Evolutionary conservation across 2,797 vertebrate species (phyloP).

Genomic region (Chromis chromis): DNA sequence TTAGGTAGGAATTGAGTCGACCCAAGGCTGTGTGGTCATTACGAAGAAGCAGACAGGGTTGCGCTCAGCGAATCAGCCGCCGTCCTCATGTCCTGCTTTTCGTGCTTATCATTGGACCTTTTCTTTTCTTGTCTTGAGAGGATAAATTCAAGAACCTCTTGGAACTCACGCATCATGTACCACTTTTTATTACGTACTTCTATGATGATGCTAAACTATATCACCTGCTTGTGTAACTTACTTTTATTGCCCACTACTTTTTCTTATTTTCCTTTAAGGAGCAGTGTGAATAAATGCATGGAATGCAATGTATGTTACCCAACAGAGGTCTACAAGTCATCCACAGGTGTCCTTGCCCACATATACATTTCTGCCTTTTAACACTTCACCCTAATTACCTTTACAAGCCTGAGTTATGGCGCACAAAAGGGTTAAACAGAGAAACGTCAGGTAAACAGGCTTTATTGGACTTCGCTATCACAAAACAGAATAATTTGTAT

Average conservation of each 20-base stretch:
- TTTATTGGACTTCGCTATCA: constrained; percentile 19
- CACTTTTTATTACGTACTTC: constrained; percentile 11
- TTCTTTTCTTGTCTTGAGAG: no score
- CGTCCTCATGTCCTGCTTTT: no score
- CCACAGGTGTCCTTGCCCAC: neutral
- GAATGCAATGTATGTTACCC: no score
- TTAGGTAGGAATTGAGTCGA: constrained; percentile 30
- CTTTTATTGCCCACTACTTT: neutral
- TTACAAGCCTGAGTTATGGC: neutral
- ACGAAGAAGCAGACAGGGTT: constrained; percentile 10
- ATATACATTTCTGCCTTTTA: neutral
- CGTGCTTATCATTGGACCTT: no score
- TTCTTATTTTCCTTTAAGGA: neutral
- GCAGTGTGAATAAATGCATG: neutral
- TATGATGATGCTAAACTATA: no score
- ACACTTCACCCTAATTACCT: constrained; percentile 15
- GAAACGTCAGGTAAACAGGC: constrained; percentile 3
- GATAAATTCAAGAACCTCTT: neutral
- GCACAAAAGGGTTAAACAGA: constrained; percentile 20
- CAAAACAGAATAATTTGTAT: constrained; percentile 49
- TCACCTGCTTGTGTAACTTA: no score
- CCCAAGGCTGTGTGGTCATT: constrained; percentile 54
- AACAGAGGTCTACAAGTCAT: neutral
- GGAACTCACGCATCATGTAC: neutral
- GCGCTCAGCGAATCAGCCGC: constrained; percentile 4